These are phyloP conservation scores for Sussaba pulchella DNA, from an alignment of 2,888 invertebrate species.

Conservation along the genomic window DNA sequence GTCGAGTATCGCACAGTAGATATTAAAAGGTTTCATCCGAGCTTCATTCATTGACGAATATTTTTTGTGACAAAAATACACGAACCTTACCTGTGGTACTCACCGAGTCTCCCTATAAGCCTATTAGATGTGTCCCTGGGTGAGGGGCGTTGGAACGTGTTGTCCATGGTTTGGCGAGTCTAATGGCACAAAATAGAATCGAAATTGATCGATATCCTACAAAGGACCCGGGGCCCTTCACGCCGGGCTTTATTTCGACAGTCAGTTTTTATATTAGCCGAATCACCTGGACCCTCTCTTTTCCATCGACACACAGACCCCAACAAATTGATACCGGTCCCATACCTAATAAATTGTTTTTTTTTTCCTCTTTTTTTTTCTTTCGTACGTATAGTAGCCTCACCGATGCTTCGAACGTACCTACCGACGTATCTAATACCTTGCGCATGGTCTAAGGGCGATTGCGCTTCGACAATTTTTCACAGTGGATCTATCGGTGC, in stretches of 20 bases:
- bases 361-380: background rate
- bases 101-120: conserved; percentile 11
- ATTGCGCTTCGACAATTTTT: conserved; percentile 30
- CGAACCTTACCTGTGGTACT: background rate
- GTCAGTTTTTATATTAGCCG: conserved; percentile 12
- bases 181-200: conserved; percentile 77
- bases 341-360: conserved; percentile 76
- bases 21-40: too few species aligned
- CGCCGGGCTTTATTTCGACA: conserved; percentile 67
- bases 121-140: conserved; percentile 31
- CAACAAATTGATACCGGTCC: conserved; percentile 76
- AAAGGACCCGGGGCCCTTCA: conserved; percentile 59
- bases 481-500: conserved; percentile 19
- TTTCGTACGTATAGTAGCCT: conserved; percentile 23
- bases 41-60: background rate
- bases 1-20: too few species aligned
- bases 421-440: conserved; percentile 20
- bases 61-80: background rate
- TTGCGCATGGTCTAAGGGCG: background rate
- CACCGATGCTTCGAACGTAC: conserved; percentile 1
- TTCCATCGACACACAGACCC: conserved; percentile 44
- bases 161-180: conserved; percentile 69
- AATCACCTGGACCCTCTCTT: conserved; percentile 32
- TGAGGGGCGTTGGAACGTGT: conserved; percentile 58
- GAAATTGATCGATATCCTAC: conserved; percentile 77